phyloP scores from a whole-genome alignment of 2,797 vertebrate genomes.

The Phataginus tricuspis region DNA sequence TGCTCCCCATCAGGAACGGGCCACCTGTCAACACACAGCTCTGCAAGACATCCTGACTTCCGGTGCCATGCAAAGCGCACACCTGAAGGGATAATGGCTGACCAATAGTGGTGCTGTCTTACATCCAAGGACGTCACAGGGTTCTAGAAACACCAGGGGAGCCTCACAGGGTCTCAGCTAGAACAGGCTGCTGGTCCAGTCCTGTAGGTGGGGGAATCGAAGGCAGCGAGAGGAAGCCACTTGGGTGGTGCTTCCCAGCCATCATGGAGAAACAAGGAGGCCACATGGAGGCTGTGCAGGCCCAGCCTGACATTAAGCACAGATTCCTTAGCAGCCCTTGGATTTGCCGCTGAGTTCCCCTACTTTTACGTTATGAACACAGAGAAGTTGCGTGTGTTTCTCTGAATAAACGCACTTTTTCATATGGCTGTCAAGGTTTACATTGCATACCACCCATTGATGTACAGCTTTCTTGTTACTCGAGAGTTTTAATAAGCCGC shows the following conservation, averaged over 20 bases:
- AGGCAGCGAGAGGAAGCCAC: not conserved
- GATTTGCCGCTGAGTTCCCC: not conserved
- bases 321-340: not conserved
- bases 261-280: not conserved
- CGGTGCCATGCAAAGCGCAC: not conserved
- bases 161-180: not conserved
- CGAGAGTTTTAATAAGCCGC: constrained; percentile 72
- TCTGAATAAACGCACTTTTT: constrained; percentile 26
- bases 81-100: not conserved
- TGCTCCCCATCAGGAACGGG: not conserved
- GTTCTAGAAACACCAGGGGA: not conserved
- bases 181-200: not conserved
- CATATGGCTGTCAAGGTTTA: not conserved
- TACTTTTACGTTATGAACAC: not conserved
- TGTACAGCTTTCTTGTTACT: constrained; percentile 51
- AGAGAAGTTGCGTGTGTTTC: not conserved
- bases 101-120: not conserved
- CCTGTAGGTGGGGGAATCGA: not conserved
- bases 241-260: not conserved
- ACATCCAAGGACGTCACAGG: no score
- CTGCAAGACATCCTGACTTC: not conserved
- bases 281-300: not conserved
- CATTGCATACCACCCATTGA: constrained; percentile 53
- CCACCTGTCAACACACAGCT: not conserved
- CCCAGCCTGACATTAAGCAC: not conserved